phyloP scores from a whole-genome alignment of 92 coral and sea anemone species.

The Bergia puertoricense region DNA sequence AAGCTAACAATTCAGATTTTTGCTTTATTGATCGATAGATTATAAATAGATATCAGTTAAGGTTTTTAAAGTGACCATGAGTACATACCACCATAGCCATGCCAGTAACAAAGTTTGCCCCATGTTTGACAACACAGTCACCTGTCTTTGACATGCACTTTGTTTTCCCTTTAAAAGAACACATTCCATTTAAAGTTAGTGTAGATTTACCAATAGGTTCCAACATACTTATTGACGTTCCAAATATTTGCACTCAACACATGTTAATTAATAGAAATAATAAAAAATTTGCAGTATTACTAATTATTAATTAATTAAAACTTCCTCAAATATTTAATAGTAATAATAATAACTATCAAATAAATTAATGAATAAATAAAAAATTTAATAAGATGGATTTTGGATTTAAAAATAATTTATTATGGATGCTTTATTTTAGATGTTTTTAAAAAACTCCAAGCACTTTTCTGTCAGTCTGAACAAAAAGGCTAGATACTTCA shows the following conservation, averaged over 20 bases:
- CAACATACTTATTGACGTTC: background rate
- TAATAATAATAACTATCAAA: too few relatives aligned
- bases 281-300: background rate
- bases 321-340: too few relatives aligned
- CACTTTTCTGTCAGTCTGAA: too few relatives aligned
- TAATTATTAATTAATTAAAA: too few relatives aligned
- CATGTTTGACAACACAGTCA: constrained; percentile 96
- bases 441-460: too few relatives aligned
- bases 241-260: background rate
- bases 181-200: background rate
- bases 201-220: background rate
- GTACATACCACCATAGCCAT: constrained; percentile 92
- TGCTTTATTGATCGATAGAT: too few relatives aligned
- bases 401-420: too few relatives aligned
- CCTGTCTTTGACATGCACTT: constrained; percentile 93
- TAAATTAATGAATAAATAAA: too few relatives aligned
- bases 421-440: too few relatives aligned
- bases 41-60: background rate
- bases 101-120: constrained; percentile 77
- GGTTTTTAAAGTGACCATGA: background rate
- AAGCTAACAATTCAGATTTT: too few relatives aligned
- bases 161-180: constrained; percentile 69
- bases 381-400: too few relatives aligned
- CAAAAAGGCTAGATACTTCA: too few relatives aligned
- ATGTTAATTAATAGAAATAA: background rate